phyloP scores from a whole-genome alignment of 2,888 invertebrate genomes.

The Chymomyza caudatula region DNA sequence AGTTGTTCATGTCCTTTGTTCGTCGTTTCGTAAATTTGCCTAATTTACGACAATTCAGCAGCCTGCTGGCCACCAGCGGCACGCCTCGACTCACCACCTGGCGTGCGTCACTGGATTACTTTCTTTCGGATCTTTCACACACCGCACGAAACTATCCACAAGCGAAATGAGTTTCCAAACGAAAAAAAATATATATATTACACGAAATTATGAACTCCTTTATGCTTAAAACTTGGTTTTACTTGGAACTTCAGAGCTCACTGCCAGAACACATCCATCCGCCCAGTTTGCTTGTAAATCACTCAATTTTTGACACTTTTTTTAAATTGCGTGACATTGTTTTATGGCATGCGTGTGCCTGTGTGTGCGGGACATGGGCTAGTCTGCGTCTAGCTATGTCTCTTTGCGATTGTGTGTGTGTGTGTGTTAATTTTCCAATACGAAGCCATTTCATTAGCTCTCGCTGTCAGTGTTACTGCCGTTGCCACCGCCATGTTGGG shows the following conservation, averaged over 20 bases:
- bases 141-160: slow-evolving; percentile 20
- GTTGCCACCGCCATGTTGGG: slow-evolving; percentile 6
- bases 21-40: slow-evolving; percentile 57
- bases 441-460: slow-evolving; percentile 22
- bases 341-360: slow-evolving; percentile 72
- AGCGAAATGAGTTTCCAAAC: not conserved
- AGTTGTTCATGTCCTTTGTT: slow-evolving; percentile 11
- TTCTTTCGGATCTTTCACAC: slow-evolving; percentile 39
- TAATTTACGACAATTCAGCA: slow-evolving; percentile 35
- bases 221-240: slow-evolving; percentile 38
- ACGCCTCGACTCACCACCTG: slow-evolving; percentile 17
- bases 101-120: slow-evolving; percentile 29
- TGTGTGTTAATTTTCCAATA: slow-evolving; percentile 28
- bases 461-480: not conserved
- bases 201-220: slow-evolving; percentile 60
- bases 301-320: slow-evolving; percentile 77
- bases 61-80: slow-evolving; percentile 1
- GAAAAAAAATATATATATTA: slow-evolving; percentile 18
- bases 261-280: slow-evolving; percentile 26
- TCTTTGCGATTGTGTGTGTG: slow-evolving; percentile 24
- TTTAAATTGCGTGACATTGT: slow-evolving; percentile 78
- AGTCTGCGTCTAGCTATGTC: slow-evolving; percentile 4
- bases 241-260: slow-evolving; percentile 43
- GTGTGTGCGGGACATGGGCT: slow-evolving; percentile 1
- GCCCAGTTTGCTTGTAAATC: slow-evolving; percentile 74